These are phyloP conservation scores for Morelia viridis DNA, from an alignment of 2,797 vertebrate genomes.

Conservation along the genomic window DNA sequence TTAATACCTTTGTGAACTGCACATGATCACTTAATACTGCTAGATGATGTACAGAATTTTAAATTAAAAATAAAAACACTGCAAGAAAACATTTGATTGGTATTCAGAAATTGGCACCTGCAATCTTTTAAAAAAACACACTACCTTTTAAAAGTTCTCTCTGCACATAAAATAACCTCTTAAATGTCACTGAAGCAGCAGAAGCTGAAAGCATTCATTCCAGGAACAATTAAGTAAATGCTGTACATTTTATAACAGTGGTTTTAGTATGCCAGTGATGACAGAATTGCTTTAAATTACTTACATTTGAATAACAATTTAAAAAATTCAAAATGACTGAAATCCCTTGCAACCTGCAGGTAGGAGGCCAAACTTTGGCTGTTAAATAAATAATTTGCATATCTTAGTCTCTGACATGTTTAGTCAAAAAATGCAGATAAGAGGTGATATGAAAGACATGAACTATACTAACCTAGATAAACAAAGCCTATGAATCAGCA, in stretches of 20 bases:
- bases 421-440: background rate
- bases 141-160: constrained; percentile 5
- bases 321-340: background rate
- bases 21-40: constrained; percentile 9
- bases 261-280: background rate
- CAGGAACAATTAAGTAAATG: constrained; percentile 14
- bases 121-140: constrained; percentile 19
- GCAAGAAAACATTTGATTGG: constrained; percentile 15
- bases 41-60: constrained; percentile 20
- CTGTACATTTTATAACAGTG: background rate
- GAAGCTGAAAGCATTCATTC: constrained; percentile 2
- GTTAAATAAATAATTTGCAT: background rate
- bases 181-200: constrained; percentile 20
- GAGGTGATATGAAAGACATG: background rate
- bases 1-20: background rate
- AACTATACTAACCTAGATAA: background rate
- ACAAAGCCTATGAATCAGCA: background rate
- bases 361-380: background rate
- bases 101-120: constrained; percentile 29
- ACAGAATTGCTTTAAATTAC: background rate
- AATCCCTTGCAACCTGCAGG: background rate
- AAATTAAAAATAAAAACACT: constrained; percentile 36
- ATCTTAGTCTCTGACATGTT: background rate
- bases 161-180: background rate
- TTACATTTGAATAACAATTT: constrained; percentile 11